These are phyloP conservation scores for Nothobranchius kuhntae DNA, from an alignment of 2,113 vertebrate species.

Conservation along the genomic window DNA sequence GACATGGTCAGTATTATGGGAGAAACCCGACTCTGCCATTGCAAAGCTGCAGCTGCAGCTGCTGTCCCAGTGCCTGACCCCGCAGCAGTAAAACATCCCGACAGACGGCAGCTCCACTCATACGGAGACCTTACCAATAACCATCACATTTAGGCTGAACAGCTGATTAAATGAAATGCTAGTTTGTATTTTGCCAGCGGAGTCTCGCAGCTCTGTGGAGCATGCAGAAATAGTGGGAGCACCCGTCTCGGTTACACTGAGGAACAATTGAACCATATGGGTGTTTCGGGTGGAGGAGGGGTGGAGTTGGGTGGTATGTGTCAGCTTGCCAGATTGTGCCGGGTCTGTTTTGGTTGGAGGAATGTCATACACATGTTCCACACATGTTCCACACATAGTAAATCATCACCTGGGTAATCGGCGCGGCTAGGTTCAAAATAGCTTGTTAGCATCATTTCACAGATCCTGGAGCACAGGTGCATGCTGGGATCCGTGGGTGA, in stretches of 20 bases:
- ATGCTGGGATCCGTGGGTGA: slow-evolving; percentile 1
- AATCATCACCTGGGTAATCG: slow-evolving; percentile 24
- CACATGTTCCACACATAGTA: slow-evolving; percentile 54
- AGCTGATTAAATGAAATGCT: too few species aligned
- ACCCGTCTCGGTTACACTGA: slow-evolving; percentile 69
- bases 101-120: slow-evolving; percentile 59
- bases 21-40: slow-evolving; percentile 84
- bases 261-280: too few species aligned
- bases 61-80: slow-evolving; percentile 83
- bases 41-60: slow-evolving; percentile 91
- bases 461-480: slow-evolving; percentile 22
- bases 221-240: slow-evolving; percentile 78
- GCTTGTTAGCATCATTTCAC: slow-evolving; percentile 14
- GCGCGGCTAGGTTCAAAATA: slow-evolving; percentile 33
- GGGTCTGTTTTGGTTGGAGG: slow-evolving; percentile 72
- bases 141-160: too few species aligned
- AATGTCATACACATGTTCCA: slow-evolving; percentile 62
- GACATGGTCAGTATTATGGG: slow-evolving; percentile 79
- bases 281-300: too few species aligned
- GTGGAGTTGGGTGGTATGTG: too few species aligned
- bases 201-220: slow-evolving; percentile 12
- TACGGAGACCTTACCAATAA: slow-evolving; percentile 11
- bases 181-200: slow-evolving; percentile 14
- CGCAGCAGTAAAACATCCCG: slow-evolving; percentile 85
- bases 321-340: slow-evolving; percentile 32